Evolutionary conservation across 1,140 invertebrate species (phyloP).

Genomic region (Solenopsis invicta): DNA sequence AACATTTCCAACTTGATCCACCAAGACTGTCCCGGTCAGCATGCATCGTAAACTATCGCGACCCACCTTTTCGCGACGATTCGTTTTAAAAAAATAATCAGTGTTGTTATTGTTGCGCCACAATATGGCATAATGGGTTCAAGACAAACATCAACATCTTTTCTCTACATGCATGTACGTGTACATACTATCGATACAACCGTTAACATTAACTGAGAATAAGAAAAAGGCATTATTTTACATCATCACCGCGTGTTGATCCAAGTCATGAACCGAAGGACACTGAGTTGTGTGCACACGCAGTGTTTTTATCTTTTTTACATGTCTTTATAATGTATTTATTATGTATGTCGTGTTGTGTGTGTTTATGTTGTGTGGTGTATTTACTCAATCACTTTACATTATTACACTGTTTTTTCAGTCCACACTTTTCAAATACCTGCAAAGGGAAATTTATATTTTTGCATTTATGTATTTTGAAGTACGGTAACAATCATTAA

Average conservation of each 20-base stretch:
- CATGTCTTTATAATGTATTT: constrained; percentile 42
- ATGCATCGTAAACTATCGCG: constrained; percentile 80
- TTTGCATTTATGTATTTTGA: constrained; percentile 19
- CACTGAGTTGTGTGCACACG: constrained; percentile 76
- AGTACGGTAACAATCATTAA: background rate
- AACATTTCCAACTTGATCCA: constrained; percentile 78
- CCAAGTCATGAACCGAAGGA: constrained; percentile 84
- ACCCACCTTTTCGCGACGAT: constrained; percentile 79
- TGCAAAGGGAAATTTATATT: constrained; percentile 70
- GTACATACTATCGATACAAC: constrained; percentile 76
- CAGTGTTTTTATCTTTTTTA: constrained; percentile 68
- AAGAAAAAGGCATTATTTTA: constrained; percentile 79
- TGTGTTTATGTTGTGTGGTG: constrained; percentile 71
- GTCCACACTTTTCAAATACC: constrained; percentile 82
- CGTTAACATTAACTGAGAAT: constrained; percentile 76
- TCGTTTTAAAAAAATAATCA: constrained; percentile 86
- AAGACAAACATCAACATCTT: constrained; percentile 84
- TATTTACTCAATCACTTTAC: constrained; percentile 81
- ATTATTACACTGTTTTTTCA: constrained; percentile 82
- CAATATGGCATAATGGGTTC: constrained; percentile 79
- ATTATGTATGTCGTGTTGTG: constrained; percentile 55
- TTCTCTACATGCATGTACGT: constrained; percentile 69
- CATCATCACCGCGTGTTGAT: constrained; percentile 79
- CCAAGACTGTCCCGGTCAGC: constrained; percentile 79
- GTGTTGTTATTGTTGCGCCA: constrained; percentile 76